Evolutionary conservation across 1,140 invertebrate genomes (phyloP), one percentile per base, ranked within the genome.

Genomic region (Drosophila aff.): DNA sequence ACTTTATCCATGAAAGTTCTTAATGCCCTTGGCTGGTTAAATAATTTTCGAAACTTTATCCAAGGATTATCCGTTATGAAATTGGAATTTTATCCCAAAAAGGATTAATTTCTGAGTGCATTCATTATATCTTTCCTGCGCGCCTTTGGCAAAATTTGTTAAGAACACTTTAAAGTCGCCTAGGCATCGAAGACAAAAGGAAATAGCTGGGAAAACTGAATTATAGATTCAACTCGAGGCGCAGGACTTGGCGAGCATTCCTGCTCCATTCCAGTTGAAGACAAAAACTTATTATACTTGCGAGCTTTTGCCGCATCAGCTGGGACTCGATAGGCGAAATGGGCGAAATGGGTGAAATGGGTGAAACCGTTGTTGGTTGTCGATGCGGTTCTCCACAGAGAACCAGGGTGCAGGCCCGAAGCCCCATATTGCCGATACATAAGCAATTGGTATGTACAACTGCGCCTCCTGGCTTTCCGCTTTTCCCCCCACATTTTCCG

Each of bases 361-460:
- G 13, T 40, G 55, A 28, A 41, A 10, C 13, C 23, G 23, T 43
- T 41, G 15, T 26, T 44, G 41, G 43, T 16, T 44, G 18, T 38
- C 18, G 28, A 15, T 72, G 58, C 13, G 33, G 40, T 57, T 26
- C 44, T 16, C 43, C 26, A 36, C 38, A 26, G 15, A 26, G 21
- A 23, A 8, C 28, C 28, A 28, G 36, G 18, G 38, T 63, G 64
- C 21, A 36, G 28, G 49, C 47, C 41, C 67, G 44, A 43, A 68
- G 49, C 46, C 60, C 72, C 83, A 74, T 82, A 87, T 87, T 87
- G 83, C 79, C 83, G 83, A 87, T 87, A 87, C 81, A 79, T 87
- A 87, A 87, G 83, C 79, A 87, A 87, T 87, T 82, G 83, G 83
- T 87, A 87, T 87, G 83, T 87, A 82, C 83, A 87, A 87, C 83